Percentiles rank a stretch among this genome's conserved stretches.
These are phyloP conservation scores for Habropoda laboriosa DNA, from an alignment of 1,140 invertebrate genomes.

Conservation along the genomic window DNA sequence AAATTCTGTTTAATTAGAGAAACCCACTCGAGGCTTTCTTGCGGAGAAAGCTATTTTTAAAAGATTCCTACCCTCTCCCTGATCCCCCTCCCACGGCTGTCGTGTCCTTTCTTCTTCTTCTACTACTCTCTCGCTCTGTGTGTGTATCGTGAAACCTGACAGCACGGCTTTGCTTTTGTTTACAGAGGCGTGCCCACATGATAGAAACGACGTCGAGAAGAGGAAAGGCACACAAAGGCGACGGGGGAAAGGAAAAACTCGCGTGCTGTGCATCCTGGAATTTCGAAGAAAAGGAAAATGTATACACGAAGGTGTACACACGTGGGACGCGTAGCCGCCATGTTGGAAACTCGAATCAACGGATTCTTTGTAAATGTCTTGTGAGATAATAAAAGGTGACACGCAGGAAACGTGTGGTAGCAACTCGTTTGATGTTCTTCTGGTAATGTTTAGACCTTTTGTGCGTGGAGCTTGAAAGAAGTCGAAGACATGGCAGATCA, in stretches of 20 bases:
- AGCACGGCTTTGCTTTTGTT: constrained; percentile 34
- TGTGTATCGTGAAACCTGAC: not conserved
- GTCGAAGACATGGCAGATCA: not conserved
- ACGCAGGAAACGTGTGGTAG: not conserved
- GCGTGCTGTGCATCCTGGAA: not conserved
- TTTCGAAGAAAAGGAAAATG: not conserved
- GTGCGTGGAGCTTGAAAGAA: not conserved
- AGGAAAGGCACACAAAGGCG: not conserved
- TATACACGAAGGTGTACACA: not conserved
- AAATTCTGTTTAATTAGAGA: constrained; percentile 61
- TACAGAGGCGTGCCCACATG: constrained; percentile 16
- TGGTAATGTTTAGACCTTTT: not conserved
- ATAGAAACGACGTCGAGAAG: not conserved
- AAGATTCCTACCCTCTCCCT: constrained; percentile 28
- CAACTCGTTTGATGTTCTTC: not conserved
- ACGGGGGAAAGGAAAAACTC: not conserved
- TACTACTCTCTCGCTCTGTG: not conserved
- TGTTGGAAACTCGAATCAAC: not conserved
- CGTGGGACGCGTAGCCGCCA: not conserved
- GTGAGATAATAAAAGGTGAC: not conserved
- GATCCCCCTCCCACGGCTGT: no score
- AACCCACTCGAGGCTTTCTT: constrained; percentile 42
- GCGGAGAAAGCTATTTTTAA: constrained; percentile 60
- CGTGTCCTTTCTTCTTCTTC: not conserved
- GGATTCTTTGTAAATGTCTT: constrained; percentile 14